Evolutionary conservation across 2,888 invertebrate species (phyloP).

Genomic region (Chironomus tentans): DNA sequence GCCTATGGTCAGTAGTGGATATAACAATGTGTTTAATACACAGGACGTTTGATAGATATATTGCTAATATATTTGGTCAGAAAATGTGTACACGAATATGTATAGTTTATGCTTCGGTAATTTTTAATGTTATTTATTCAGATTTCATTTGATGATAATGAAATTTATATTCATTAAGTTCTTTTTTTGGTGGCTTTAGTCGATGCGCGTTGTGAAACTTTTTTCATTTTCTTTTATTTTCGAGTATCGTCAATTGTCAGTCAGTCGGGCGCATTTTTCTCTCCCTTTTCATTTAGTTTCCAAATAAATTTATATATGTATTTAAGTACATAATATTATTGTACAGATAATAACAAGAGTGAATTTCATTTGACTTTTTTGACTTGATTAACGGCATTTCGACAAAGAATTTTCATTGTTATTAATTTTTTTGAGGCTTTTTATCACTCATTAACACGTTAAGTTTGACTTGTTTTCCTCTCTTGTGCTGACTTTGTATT

Average conservation of each 20-base stretch:
- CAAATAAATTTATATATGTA: too few species aligned
- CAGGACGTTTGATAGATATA: slow-evolving; percentile 25
- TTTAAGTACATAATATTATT: too few species aligned
- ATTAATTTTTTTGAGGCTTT: not conserved
- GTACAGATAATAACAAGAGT: not conserved
- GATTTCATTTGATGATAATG: slow-evolving; percentile 27
- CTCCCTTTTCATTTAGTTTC: not conserved
- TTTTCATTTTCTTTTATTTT: not conserved
- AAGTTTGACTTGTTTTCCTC: not conserved
- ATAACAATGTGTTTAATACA: slow-evolving; percentile 14
- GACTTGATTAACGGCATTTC: slow-evolving; percentile 1
- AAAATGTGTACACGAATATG: not conserved
- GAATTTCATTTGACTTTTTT: not conserved
- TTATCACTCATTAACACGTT: not conserved
- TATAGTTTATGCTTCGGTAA: slow-evolving; percentile 25
- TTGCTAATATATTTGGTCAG: slow-evolving; percentile 24
- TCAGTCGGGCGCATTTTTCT: not conserved
- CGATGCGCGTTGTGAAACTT: not conserved
- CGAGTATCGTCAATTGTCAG: not conserved
- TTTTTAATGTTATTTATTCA: slow-evolving; percentile 27
- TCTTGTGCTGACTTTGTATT: too few species aligned
- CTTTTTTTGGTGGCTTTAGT: not conserved
- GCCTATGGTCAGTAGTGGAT: not conserved
- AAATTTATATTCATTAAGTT: slow-evolving; percentile 27
- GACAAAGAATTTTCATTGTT: not conserved